phyloP scores from a whole-genome alignment of 2,888 invertebrate species.

The Ephialtes manifestator region DNA sequence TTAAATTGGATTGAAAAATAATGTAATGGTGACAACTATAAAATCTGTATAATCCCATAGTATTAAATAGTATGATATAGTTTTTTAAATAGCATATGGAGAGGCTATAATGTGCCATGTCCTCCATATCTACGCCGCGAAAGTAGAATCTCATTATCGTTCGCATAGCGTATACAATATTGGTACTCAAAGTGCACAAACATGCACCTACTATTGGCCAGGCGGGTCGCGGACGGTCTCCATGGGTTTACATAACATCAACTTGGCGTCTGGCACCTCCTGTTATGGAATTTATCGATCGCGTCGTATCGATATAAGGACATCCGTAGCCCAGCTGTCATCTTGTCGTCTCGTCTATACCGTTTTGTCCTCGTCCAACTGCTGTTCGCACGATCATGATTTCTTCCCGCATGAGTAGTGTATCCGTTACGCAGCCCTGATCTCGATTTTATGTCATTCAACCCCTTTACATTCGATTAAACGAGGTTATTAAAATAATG shows the following conservation, averaged over 20 bases:
- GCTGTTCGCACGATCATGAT: slow-evolving; percentile 32
- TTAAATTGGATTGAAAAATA: too few species aligned
- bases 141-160: slow-evolving; percentile 63
- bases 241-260: slow-evolving; percentile 79
- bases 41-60: background rate
- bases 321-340: slow-evolving; percentile 77
- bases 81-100: slow-evolving; percentile 3
- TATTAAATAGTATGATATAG: background rate
- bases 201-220: background rate
- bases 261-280: slow-evolving; percentile 69
- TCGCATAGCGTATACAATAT: background rate
- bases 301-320: slow-evolving; percentile 79
- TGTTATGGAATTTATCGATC: slow-evolving; percentile 82
- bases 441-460: slow-evolving; percentile 76
- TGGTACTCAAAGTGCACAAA: slow-evolving; percentile 28
- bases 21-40: background rate
- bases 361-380: slow-evolving; percentile 1
- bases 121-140: slow-evolving; percentile 46
- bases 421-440: slow-evolving; percentile 81
- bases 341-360: slow-evolving; percentile 48
- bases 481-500: slow-evolving; percentile 34
- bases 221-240: slow-evolving; percentile 60
- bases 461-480: slow-evolving; percentile 74
- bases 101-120: slow-evolving; percentile 24
- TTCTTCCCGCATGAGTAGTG: slow-evolving; percentile 67